Evolutionary conservation across 2,797 vertebrate species (phyloP).

Genomic region (Poeciliopsis paucimaculata): DNA sequence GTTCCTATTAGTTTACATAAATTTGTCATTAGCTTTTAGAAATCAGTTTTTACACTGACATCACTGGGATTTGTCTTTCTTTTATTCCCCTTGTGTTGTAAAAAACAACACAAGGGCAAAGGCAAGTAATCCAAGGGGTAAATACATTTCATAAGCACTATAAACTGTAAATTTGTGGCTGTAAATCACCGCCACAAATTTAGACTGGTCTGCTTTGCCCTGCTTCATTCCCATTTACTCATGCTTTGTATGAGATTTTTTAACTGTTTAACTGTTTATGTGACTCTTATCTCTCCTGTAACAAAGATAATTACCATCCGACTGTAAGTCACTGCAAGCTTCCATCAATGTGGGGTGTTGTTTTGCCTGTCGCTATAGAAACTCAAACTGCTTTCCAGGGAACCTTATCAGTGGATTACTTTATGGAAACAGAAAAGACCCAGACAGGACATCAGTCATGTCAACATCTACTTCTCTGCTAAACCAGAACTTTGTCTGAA

Average conservation of each 20-base stretch:
- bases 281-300: neutral
- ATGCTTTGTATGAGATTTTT: neutral
- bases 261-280: neutral
- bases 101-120: no score
- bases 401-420: neutral
- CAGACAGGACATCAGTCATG: neutral
- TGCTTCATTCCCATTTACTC: neutral
- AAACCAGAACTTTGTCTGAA: neutral
- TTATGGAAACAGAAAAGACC: neutral
- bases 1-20: no score
- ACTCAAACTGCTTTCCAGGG: neutral
- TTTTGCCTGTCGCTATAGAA: neutral
- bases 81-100: no score
- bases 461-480: neutral
- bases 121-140: neutral
- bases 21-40: no score
- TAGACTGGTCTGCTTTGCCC: neutral
- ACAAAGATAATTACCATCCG: neutral
- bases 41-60: no score
- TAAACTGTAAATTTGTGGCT: neutral
- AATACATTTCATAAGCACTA: neutral
- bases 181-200: neutral
- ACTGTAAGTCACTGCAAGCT: neutral
- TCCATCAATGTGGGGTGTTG: neutral
- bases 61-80: no score